Percentiles rank a stretch among this genome's conserved stretches.
phyloP scores from a whole-genome alignment of 35 echinoderm and acorn worm genomes.

The Diadema setosum region DNA sequence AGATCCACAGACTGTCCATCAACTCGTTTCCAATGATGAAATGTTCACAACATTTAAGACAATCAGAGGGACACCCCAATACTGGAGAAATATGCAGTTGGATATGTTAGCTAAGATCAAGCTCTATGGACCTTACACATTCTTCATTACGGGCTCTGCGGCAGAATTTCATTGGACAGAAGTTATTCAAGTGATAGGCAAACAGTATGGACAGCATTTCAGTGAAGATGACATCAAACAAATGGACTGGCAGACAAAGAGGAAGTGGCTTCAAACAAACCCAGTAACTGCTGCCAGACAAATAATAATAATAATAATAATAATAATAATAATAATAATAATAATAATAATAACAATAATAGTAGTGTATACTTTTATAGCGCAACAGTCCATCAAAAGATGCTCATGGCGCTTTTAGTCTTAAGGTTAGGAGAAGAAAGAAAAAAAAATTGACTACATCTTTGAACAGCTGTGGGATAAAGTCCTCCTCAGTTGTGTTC shows the following conservation, averaged over 20 bases:
- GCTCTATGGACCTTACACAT: not conserved
- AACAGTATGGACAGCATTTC: not conserved
- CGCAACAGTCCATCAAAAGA: too few species aligned
- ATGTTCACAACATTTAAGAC: not conserved
- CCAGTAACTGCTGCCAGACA: not conserved
- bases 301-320: too few species aligned
- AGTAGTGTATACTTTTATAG: too few species aligned
- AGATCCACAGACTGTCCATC: not conserved
- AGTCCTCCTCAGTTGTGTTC: not conserved
- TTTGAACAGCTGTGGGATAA: not conserved
- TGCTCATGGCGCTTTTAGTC: too few species aligned
- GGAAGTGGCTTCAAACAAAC: not conserved
- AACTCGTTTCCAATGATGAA: not conserved
- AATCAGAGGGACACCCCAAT: not conserved
- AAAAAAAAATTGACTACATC: not conserved
- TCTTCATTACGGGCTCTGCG: not conserved
- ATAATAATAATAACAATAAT: too few species aligned
- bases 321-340: too few species aligned
- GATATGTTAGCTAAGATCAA: not conserved
- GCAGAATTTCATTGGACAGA: constrained; percentile 9
- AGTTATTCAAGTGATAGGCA: not conserved
- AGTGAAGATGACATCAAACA: not conserved
- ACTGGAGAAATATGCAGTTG: not conserved
- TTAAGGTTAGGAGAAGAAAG: too few species aligned
- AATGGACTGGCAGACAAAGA: not conserved